Evolutionary conservation across 2,797 vertebrate species (phyloP).

Genomic region (Sparidentex hasta): DNA sequence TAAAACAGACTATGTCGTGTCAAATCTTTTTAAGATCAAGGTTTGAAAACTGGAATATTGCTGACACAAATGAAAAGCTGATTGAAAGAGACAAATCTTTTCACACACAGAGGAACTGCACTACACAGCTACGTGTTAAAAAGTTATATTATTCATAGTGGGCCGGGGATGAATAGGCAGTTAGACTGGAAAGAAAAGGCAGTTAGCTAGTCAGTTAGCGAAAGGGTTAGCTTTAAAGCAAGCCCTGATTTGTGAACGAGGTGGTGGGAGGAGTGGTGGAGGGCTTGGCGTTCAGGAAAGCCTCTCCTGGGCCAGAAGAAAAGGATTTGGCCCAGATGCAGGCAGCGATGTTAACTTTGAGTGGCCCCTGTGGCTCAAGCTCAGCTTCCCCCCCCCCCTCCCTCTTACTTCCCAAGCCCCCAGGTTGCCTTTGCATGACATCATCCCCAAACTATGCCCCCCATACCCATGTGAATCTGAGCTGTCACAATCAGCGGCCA

Average conservation of each 20-base stretch:
- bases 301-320: slow-evolving; percentile 80
- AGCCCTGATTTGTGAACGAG: slow-evolving; percentile 71
- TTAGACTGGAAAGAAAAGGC: slow-evolving; percentile 55
- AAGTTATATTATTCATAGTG: slow-evolving; percentile 55
- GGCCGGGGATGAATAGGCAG: slow-evolving; percentile 55
- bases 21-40: no score
- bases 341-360: slow-evolving; percentile 90
- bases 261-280: slow-evolving; percentile 66
- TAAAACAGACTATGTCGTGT: no score
- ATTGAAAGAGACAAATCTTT: background rate
- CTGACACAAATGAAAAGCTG: background rate
- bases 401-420: slow-evolving; percentile 88
- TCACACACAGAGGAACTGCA: slow-evolving; percentile 1
- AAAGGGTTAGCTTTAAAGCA: slow-evolving; percentile 71
- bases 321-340: slow-evolving; percentile 88
- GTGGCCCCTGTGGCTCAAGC: slow-evolving; percentile 86
- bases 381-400: slow-evolving; percentile 70
- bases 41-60: background rate
- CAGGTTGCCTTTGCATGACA: slow-evolving; percentile 99
- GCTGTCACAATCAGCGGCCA: slow-evolving; percentile 90
- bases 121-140: slow-evolving; percentile 14
- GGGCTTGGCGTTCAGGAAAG: slow-evolving; percentile 72
- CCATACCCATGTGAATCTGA: slow-evolving; percentile 98
- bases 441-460: slow-evolving; percentile 98
- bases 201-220: slow-evolving; percentile 72